Conservation (phyloP, 2,888 invertebrate genomes). For the Dorcus hopei region DNA sequence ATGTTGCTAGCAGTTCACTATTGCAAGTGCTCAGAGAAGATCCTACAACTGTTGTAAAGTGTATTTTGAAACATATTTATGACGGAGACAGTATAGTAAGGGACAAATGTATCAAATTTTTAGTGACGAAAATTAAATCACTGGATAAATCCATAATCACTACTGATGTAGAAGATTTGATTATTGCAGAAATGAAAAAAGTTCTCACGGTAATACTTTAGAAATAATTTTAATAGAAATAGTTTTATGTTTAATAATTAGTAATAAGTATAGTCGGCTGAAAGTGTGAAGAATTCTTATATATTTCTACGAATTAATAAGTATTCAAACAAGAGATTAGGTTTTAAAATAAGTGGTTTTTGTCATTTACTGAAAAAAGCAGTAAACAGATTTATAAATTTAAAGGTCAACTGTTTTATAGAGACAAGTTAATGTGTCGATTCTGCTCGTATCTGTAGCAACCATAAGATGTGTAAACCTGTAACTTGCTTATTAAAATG, state of each 20-base stretch:
- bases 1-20: conserved; percentile 79
- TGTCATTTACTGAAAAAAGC: too few species aligned
- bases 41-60: conserved; percentile 60
- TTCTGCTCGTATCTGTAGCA: too few species aligned
- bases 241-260: background rate
- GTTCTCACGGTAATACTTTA: conserved; percentile 63
- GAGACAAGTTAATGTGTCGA: too few species aligned
- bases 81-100: conserved; percentile 68
- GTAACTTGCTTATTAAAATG: too few species aligned
- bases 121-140: conserved; percentile 77
- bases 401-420: too few species aligned
- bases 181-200: conserved; percentile 82
- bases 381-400: too few species aligned
- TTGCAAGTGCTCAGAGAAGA: conserved; percentile 73
- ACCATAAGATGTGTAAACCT: too few species aligned
- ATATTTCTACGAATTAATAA: too few species aligned
- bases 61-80: conserved; percentile 56
- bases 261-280: too few species aligned
- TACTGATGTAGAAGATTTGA: conserved; percentile 80
- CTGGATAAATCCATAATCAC: conserved; percentile 75
- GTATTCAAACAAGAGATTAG: too few species aligned
- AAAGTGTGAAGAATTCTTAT: too few species aligned
- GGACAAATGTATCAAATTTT: conserved; percentile 84
- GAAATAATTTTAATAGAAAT: background rate
- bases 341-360: too few species aligned